Evolutionary conservation across 2,113 vertebrate genomes (phyloP), one percentile per base, ranked within the genome.

Genomic region (Protobothrops flavoviridis): DNA sequence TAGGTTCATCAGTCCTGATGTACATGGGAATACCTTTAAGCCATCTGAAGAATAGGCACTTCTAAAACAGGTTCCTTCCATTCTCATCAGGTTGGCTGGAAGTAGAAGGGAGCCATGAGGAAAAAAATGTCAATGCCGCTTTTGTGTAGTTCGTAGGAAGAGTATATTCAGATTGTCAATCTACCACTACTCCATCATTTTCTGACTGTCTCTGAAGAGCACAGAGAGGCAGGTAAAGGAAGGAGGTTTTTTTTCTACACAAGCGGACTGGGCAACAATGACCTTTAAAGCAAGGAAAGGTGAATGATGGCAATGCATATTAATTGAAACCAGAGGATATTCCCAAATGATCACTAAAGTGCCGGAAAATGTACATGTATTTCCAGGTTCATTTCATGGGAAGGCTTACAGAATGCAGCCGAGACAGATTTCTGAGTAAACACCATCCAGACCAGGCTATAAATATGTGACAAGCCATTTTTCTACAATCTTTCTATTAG

Each of bases 391-490:
- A 86, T 20, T 45, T 86, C 91, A 50, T 24, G n/a, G 59, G 50
- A 85, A 57, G 33, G 23, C 26, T 45, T 21, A 20, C 6, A 7
- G 74, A 57, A 86, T 1, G 11, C 39, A 21, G 52, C 26, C 8
- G 48, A 39, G 61, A 74, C 24, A 29, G 56, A 24, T 6, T 39
- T 57, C 33, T 43, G 53, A 57, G 13, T 56, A 85, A 56, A 74
- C 33, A 43, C 33, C 11, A 23, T 26, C 33, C 53, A 53, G 52
- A 56, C 39, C 43, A 87, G 45, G 56, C 45, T 92, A 59, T 48
- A 92, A 53, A 92, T 57, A 92, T 57, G 39, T 64, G 15, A 52
- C 26, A 33, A 69, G 87, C 64, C 85, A 92, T 92, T 59, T 92
- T 50, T 48, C 85, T 61, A 43, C 45, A 21, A 48, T 91, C 39